These are phyloP conservation scores for Paramormyrops hopkinsi DNA, from an alignment of 2,797 vertebrate genomes.

Conservation along the genomic window DNA sequence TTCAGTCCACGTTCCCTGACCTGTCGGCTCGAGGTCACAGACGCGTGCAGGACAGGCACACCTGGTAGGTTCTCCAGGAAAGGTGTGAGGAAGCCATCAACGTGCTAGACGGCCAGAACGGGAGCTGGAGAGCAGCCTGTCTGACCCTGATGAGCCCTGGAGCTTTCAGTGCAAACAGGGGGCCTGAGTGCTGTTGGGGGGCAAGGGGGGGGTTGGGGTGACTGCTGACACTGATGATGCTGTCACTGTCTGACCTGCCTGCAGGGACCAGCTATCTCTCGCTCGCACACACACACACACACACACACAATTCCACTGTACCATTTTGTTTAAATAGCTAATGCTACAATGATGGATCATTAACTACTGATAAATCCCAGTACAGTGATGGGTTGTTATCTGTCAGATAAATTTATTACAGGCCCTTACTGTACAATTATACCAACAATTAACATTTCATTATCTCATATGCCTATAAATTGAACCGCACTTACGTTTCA, in stretches of 20 bases:
- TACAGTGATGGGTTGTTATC: background rate
- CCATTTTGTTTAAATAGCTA: background rate
- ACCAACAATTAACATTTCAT: slow-evolving; percentile 2
- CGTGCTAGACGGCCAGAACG: background rate
- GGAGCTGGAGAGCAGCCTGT: background rate
- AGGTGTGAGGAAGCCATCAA: background rate
- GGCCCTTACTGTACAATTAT: slow-evolving; percentile 1
- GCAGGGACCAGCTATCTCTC: background rate
- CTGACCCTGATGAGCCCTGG: background rate
- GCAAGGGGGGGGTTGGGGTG: background rate
- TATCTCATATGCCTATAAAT: background rate
- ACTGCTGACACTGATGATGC: background rate
- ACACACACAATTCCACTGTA: background rate
- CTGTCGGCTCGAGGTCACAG: background rate
- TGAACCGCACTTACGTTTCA: background rate
- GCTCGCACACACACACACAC: background rate
- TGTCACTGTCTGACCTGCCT: background rate
- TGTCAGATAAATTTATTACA: background rate
- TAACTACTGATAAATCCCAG: background rate
- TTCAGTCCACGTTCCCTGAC: background rate
- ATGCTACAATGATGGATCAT: background rate
- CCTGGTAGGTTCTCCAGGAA: background rate
- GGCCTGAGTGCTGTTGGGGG: background rate
- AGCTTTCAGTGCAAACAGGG: background rate
- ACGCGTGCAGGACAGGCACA: background rate